Percentiles rank a stretch among this genome's conserved stretches.
These are phyloP conservation scores for Hippocampus mohnikei DNA, from an alignment of 2,113 vertebrate genomes.

Conservation along the genomic window DNA sequence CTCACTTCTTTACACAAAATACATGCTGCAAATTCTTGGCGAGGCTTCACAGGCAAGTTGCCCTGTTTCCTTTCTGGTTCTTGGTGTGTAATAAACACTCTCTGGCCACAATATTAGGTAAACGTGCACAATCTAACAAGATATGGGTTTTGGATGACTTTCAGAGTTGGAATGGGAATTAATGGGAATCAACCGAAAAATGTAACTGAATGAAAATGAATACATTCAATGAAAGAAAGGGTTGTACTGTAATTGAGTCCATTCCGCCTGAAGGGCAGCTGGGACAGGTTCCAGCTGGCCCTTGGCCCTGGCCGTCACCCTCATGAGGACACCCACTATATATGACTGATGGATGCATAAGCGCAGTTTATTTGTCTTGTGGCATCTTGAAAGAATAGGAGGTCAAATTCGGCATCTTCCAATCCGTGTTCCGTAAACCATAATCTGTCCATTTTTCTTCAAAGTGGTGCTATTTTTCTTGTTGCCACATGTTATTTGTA, in stretches of 20 bases:
- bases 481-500: not conserved
- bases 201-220: not conserved
- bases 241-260: not conserved
- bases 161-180: not conserved
- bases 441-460: not conserved
- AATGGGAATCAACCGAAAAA: not conserved
- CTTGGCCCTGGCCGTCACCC: not conserved
- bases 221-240: not conserved
- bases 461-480: not conserved
- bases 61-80: constrained; percentile 35
- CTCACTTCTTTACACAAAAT: constrained; percentile 5
- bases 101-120: not conserved
- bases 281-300: too few species aligned
- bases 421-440: not conserved
- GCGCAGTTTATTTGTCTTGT: not conserved
- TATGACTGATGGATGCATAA: too few species aligned
- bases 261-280: not conserved
- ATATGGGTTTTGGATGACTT: not conserved
- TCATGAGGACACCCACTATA: not conserved
- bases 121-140: not conserved
- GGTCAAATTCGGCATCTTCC: not conserved
- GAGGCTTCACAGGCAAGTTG: constrained; percentile 38
- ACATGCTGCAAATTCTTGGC: constrained; percentile 46
- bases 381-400: not conserved
- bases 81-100: constrained; percentile 37